A percentile compares a stretch with the other conserved stretches of the same genome.
Conservation (phyloP, 2,888 invertebrate species). For the Acrobasis repandana region DNA sequence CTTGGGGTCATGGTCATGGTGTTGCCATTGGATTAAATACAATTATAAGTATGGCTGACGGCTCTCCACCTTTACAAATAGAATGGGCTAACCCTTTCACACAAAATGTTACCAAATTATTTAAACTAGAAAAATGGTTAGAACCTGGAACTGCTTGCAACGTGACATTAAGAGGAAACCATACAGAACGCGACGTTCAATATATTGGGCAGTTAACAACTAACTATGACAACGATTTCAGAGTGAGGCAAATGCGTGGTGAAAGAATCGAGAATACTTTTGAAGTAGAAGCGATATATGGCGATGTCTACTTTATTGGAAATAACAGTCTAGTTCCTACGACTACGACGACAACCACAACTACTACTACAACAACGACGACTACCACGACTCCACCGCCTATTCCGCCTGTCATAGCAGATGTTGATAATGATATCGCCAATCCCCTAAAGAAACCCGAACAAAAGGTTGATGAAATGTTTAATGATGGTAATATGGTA, state of each 20-base stretch:
- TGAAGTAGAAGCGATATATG: slow-evolving; percentile 88
- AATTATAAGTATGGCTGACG: slow-evolving; percentile 83
- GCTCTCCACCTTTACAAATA: slow-evolving; percentile 82
- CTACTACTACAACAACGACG: slow-evolving; percentile 84
- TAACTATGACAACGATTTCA: slow-evolving; percentile 84
- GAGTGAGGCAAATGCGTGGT: slow-evolving; percentile 84
- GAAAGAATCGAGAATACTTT: slow-evolving; percentile 86
- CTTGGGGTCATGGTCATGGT: slow-evolving; percentile 91
- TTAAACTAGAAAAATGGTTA: slow-evolving; percentile 85
- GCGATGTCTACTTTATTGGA: slow-evolving; percentile 89
- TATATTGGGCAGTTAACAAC: slow-evolving; percentile 89
- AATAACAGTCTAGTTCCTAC: slow-evolving; percentile 91
- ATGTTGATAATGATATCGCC: slow-evolving; percentile 69
- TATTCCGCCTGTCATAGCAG: slow-evolving; percentile 72
- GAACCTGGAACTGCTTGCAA: slow-evolving; percentile 92
- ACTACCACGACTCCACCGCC: slow-evolving; percentile 80
- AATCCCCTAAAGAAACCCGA: slow-evolving; percentile 56
- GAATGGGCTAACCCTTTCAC: slow-evolving; percentile 87
- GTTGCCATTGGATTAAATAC: slow-evolving; percentile 88
- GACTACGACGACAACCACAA: slow-evolving; percentile 84
- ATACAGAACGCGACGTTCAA: slow-evolving; percentile 88
- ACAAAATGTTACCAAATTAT: slow-evolving; percentile 81
- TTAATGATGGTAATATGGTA: slow-evolving; percentile 56
- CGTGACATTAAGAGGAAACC: slow-evolving; percentile 89
- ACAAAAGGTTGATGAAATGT: slow-evolving; percentile 52